Base-by-base conservation (phyloP, 2,113 vertebrate species). In the Herpetotheres cachinnans region DNA sequence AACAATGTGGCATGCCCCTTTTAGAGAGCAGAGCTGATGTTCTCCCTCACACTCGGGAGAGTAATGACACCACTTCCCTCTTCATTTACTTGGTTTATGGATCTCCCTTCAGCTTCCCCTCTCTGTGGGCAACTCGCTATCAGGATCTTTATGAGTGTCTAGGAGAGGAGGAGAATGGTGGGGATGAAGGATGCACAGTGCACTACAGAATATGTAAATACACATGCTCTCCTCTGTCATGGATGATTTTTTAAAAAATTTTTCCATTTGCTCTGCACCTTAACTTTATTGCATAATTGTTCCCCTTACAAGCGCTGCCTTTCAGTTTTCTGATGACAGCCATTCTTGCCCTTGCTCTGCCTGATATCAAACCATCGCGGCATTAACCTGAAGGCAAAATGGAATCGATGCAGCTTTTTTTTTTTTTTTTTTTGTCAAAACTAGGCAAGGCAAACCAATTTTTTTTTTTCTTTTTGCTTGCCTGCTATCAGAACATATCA, bases 211-310 rank as follows among this genome's bases (percentile, higher is more conserved):
- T 6, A 6, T 5, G 3, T 36, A 36, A 91, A 40, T 14, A 12
- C 11, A 32, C 8, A 0, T 16, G 2, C 2, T 50, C 10, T 47
- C 16, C 24, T 76, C 52, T 19, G 7, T 30, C 1, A 0, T 20
- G 34, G 30, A 13, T 25, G 24, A 14, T 11, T 74, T 81, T 44
- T 44, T 50, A 8, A 83, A 59, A 12, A 12, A 6, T 58, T 16
- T 20, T 16, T 80, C 54, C 5, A 0, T 46, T 71, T 71, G 3
- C 16, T 78, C 32, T 73, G 13, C 6, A 12, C 11, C 42, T 89
- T 9, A 2, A 44, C 16, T 59, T 76, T 11, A 7, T 42, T 38
- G 15, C 13, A 4, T 36, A 78, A 40, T 78, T 63, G 8, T 55
- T 83, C 32, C 62, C n/a, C 30, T 8, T 32, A 7, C 10, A 38